phyloP scores from a whole-genome alignment of 2,888 invertebrate genomes.

The Gymnoscelis rufifasciata region DNA sequence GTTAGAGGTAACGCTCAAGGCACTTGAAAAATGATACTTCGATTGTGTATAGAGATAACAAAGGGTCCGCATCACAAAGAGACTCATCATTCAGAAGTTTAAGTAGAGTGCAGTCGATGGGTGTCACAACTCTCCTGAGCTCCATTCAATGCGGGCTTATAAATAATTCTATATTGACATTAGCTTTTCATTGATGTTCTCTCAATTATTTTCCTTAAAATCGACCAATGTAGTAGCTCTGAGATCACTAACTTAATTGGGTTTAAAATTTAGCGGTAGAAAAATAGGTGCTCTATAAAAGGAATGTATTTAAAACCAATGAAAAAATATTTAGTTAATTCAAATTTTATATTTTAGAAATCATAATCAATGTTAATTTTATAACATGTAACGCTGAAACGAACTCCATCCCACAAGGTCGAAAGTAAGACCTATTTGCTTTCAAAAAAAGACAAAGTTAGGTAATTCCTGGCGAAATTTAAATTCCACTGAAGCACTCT shows the following conservation, averaged over 20 bases:
- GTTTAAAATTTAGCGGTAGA: too few relatives aligned
- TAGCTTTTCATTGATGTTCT: conserved; percentile 37
- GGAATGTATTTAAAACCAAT: too few relatives aligned
- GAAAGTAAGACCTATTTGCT: too few relatives aligned
- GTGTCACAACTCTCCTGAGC: conserved; percentile 63
- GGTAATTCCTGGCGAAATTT: background rate
- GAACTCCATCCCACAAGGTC: too few relatives aligned
- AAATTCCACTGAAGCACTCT: background rate
- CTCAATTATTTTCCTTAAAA: conserved; percentile 9
- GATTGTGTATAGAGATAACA: conserved; percentile 37
- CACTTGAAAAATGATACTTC: conserved; percentile 36
- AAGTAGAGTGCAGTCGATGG: conserved; percentile 70
- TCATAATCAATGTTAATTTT: too few relatives aligned
- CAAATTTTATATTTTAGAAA: too few relatives aligned
- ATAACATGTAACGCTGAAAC: too few relatives aligned
- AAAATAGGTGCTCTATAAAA: too few relatives aligned
- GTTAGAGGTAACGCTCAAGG: conserved; percentile 14
- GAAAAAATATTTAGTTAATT: too few relatives aligned
- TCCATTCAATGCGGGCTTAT: conserved; percentile 63
- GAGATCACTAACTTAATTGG: too few relatives aligned
- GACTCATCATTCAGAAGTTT: conserved; percentile 67
- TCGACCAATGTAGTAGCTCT: too few relatives aligned
- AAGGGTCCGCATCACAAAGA: conserved; percentile 49
- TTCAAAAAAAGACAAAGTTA: background rate
- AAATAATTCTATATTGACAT: conserved; percentile 69